These are phyloP conservation scores for Drosophila mimetica DNA, from an alignment of 2,888 invertebrate genomes.

Conservation along the genomic window DNA sequence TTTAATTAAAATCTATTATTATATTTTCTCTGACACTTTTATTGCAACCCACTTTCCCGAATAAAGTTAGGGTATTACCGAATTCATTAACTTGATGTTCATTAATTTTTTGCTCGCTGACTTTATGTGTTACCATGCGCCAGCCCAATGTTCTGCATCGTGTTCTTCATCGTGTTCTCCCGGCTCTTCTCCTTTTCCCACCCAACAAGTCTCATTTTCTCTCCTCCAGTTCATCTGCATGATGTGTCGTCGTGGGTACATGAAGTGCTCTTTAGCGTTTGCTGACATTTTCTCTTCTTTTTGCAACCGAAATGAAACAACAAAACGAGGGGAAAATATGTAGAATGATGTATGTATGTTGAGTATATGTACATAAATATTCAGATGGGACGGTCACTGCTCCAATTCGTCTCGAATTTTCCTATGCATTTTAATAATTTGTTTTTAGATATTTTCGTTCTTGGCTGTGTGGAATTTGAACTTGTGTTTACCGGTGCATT, in stretches of 20 bases:
- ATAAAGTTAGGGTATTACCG: conserved; percentile 28
- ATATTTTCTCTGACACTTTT: neutral
- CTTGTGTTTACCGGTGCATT: conserved; percentile 19
- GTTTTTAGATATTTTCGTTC: conserved; percentile 11
- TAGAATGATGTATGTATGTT: conserved; percentile 16
- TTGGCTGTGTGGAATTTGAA: conserved; percentile 11
- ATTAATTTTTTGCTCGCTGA: conserved; percentile 30
- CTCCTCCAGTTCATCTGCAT: conserved; percentile 32
- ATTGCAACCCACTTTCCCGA: neutral
- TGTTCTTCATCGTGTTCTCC: conserved; percentile 60
- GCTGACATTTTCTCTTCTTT: conserved; percentile 64
- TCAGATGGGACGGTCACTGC: conserved; percentile 36
- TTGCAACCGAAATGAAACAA: conserved; percentile 33
- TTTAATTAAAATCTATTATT: neutral
- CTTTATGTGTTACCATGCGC: conserved; percentile 34
- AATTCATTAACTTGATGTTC: conserved; percentile 17
- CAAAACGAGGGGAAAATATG: conserved; percentile 26
- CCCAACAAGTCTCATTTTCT: conserved; percentile 8
- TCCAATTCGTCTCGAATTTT: conserved; percentile 26
- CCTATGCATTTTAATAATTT: conserved; percentile 30
- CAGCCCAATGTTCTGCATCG: conserved; percentile 37
- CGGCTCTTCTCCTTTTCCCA: conserved; percentile 8
- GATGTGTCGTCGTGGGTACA: conserved; percentile 43
- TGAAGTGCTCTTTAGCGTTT: conserved; percentile 74
- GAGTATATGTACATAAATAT: conserved; percentile 4